Evolutionary conservation across 2,797 vertebrate genomes (phyloP).

Genomic region (Thaleichthys pacificus): DNA sequence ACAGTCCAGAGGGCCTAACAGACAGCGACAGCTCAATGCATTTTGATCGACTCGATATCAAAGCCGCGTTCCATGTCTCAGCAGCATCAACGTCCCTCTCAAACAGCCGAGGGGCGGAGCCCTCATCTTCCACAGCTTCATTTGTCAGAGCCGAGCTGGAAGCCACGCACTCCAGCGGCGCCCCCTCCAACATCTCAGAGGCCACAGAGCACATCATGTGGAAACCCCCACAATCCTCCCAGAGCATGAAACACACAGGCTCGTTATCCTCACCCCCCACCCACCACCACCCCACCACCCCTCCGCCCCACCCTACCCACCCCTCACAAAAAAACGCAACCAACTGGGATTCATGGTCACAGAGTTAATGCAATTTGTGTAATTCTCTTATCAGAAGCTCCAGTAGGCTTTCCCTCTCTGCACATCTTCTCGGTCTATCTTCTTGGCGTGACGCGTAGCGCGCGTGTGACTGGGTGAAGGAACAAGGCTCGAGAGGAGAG

Average conservation of each 20-base stretch:
- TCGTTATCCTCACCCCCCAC: neutral
- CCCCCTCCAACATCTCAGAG: constrained; percentile 14
- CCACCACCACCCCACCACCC: neutral
- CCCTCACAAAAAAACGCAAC: constrained; percentile 15
- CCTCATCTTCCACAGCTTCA: neutral
- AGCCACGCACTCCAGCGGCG: constrained; percentile 19
- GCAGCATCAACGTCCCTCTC: neutral
- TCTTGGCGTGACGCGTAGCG: constrained; percentile 26
- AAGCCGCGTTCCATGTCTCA: neutral
- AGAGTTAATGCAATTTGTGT: constrained; percentile 70
- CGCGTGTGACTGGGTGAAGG: constrained; percentile 19
- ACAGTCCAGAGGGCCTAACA: neutral
- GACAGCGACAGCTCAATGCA: neutral
- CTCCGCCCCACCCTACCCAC: neutral
- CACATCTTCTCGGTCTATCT: neutral
- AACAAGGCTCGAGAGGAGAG: no score
- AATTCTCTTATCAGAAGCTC: constrained; percentile 67
- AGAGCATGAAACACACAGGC: constrained; percentile 11
- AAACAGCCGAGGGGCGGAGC: constrained; percentile 14
- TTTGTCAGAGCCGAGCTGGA: constrained; percentile 18
- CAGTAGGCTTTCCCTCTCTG: constrained; percentile 51
- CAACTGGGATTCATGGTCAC: constrained; percentile 63
- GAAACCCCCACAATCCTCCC: constrained; percentile 16
- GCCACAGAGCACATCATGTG: constrained; percentile 2
- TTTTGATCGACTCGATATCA: neutral